Base-by-base conservation (phyloP, 2,113 vertebrate genomes). In the Paralichthys olivaceus region DNA sequence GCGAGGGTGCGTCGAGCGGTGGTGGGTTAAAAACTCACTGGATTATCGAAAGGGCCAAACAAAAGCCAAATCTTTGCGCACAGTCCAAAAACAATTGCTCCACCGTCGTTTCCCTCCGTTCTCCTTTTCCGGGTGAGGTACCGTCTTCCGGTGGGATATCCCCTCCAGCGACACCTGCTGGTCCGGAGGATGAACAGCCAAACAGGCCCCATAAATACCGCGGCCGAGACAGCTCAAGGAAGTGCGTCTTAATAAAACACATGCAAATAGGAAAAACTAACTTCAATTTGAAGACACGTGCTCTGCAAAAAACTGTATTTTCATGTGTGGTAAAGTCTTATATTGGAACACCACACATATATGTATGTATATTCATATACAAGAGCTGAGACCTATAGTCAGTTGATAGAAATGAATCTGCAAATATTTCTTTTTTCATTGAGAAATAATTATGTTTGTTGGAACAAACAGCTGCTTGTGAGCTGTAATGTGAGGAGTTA, bases 61-160 rank as follows among this genome's bases (percentile, higher is more conserved):
- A 75, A 81, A 64, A 7, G 23, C 3, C 12, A 0, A 34, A 26
- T 2, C 47, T 26, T 56, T 28, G 58, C 17, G 53, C 15, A 68
- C 4, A 9, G 51, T 57, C 28, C 55, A 75, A 40, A 69, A 84
- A 83, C 49, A 61, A 57, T 47, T 63, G 29, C 15, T 59, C 60
- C 3, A 4, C 49, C 23, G 68, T 77, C 40, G 74, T 29, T 69
- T 72, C 45, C 53, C 25, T 65, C 26, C 7, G 22, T 23, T n/a
- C n/a, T 67, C 65, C 23, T 55, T 57, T 90, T 93, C 88, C 90
- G 85, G 85, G 81, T 81, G 34, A 85, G 37, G 49, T 8, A 40
- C 0, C 47, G 23, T 2, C 60, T 75, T 63, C 7, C 22, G 9
- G 14, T 40, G 0, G 0, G 5, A 37, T 14, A 0, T 43, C 0